Evolutionary conservation across 2,888 invertebrate species (phyloP), one percentile per base, ranked within the genome.

Genomic region (Agonopterix arenella): DNA sequence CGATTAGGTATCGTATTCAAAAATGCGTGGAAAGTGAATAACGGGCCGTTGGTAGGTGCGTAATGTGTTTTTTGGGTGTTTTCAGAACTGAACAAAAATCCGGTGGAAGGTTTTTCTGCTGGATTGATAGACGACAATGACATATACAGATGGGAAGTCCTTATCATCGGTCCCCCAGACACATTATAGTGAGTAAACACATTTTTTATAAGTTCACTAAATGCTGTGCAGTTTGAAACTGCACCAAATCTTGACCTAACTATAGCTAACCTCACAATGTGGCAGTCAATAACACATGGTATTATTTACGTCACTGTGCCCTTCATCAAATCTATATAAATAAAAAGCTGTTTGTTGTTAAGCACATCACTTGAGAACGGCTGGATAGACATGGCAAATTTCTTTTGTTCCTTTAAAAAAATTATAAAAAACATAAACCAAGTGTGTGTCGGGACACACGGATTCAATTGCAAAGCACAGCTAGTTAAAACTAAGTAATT

Each of bases 31-130:
- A 52, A 50, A 50, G 40, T 8, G 13, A 5, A 16, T 36, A 47
- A 49, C 42, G n/a, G 3, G 37, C n/a, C 18, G 38, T 41, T 47
- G n/a, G 4, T 43, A 13, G 10, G 1, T 9, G 43, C 36, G 11
- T 11, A n/a, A 38, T 8, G 10, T 11, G 41, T 43, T 38, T 10
- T 8, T 11, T 40, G 3, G 16, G 10, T 46, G 8, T 2, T 93
- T 94, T 67, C 92, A 98, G 99, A 99, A 93, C 90, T 99, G 80
- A 97, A 97, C 90, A 98, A 98, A 91, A 98, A 98, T 92, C 98
- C 99, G 80, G 98, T 99, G 50, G 98, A 99, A 93, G 99, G 99
- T 72, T 99, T 99, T 93, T 99, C 99, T 90, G 99, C 99, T 88
- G 99, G 99, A 70, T 93, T 99, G 70, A 97, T 98, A 88, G 98